These are phyloP conservation scores for Tuta absoluta DNA, from an alignment of 2,888 invertebrate species.

Conservation along the genomic window DNA sequence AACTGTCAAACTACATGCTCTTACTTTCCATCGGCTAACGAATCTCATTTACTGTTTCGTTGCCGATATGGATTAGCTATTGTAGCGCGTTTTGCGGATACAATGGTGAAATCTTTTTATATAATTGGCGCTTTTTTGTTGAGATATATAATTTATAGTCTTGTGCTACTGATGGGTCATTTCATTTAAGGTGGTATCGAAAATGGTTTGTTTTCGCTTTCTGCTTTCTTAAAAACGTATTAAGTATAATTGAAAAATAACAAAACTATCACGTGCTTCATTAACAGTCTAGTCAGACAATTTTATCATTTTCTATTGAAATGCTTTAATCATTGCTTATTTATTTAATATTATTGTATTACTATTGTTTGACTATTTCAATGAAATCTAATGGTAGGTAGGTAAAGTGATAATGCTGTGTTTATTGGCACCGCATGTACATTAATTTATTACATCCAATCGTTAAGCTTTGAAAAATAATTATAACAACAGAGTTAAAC, in stretches of 20 bases:
- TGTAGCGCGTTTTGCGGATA: conserved; percentile 50
- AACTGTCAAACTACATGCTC: conserved; percentile 70
- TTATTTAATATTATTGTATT: conserved; percentile 44
- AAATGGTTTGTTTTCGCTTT: background rate
- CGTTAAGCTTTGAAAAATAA: conserved; percentile 25
- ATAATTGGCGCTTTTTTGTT: conserved; percentile 53
- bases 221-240: no score
- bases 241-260: conserved; percentile 26
- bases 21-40: conserved; percentile 70
- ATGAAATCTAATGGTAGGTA: no score
- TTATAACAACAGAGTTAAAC: background rate
- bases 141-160: conserved; percentile 43
- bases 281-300: conserved; percentile 7
- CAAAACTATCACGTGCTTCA: background rate
- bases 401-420: no score
- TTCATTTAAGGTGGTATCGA: background rate
- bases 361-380: conserved; percentile 43
- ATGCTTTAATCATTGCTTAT: conserved; percentile 36
- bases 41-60: conserved; percentile 58
- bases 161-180: conserved; percentile 24
- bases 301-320: conserved; percentile 32
- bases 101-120: conserved; percentile 52
- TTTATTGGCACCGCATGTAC: conserved; percentile 53
- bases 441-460: conserved; percentile 30
- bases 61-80: conserved; percentile 50